Conservation (phyloP, 2,113 vertebrate species). For the Asarcornis scutulata region DNA sequence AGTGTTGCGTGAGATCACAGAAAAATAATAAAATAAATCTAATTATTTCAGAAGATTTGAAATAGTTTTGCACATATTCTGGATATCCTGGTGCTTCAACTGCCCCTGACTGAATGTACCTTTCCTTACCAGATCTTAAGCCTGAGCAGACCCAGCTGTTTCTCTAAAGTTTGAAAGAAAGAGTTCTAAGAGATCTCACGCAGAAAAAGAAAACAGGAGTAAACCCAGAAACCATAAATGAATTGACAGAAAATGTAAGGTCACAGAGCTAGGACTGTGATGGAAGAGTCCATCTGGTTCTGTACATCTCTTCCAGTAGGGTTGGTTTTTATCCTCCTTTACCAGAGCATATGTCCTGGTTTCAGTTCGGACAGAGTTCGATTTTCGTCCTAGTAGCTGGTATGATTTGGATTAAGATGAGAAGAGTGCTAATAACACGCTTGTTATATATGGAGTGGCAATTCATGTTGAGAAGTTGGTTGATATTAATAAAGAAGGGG, state of each 20-base stretch:
- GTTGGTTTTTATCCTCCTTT: too few relatives aligned
- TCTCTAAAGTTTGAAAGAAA: neutral
- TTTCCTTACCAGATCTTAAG: neutral
- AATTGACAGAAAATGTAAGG: neutral
- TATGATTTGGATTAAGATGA: too few relatives aligned
- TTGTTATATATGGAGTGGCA: too few relatives aligned
- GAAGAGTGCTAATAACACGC: too few relatives aligned
- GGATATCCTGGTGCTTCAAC: neutral
- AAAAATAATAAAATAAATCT: neutral
- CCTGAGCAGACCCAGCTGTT: neutral
- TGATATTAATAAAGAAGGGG: too few relatives aligned
- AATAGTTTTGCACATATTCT: neutral
- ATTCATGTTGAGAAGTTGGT: too few relatives aligned
- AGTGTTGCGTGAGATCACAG: neutral
- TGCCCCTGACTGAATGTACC: neutral
- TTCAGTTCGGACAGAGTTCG: too few relatives aligned
- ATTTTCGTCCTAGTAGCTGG: too few relatives aligned
- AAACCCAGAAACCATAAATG: neutral
- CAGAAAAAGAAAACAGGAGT: neutral
- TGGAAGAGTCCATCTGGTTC: neutral
- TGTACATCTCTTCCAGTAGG: too few relatives aligned
- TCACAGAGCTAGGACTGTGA: neutral
- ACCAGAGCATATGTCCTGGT: too few relatives aligned
- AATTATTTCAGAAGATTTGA: neutral
- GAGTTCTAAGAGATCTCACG: neutral